Evolutionary conservation across 2,797 vertebrate genomes (phyloP), one percentile per base, ranked within the genome.

Genomic region (Notolepis coatsorum): DNA sequence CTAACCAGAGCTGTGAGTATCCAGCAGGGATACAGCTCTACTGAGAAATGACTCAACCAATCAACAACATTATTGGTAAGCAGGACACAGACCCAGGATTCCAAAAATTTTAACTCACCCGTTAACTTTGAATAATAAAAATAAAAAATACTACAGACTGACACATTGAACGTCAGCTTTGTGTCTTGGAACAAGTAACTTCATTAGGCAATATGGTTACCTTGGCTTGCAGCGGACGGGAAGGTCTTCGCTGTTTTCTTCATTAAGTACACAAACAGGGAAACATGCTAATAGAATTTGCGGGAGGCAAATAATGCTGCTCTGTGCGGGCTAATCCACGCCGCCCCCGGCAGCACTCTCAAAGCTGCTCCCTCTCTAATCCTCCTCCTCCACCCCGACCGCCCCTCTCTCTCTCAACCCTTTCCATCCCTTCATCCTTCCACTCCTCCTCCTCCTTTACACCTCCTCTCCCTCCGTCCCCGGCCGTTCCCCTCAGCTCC

Each of bases 261-360:
- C 65, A 83, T 82, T 84, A 84, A 81, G 73, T 82, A 84, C 87
- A 88, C 82, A 77, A 84, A 87, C 80, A 66, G 71, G 66, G 70
- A 71, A 80, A 82, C 73, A 85, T 88, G 73, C 75, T 82, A 88
- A 82, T 84, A 65, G 80, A 30, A 68, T 49, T 10, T 78, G 84
- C 81, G 81, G 68, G 66, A 85, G 79, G 79, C 73, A 72, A 82
- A 84, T 89, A 79, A 85, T 77, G 76, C 49, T 75, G 65, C 80
- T 84, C 67, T 60, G 77, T 84, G 76, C 85, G 79, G 71, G 84
- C 82, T 88, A 90, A 90, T 90, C 87, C 85, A 77, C 61, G 61
- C 55, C 59, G 68, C 86, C 80, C 75, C 74, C 74, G 83, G 82
- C 85, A 64, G 62, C 57, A 45, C 75, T 83, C 71, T 78, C 75